phyloP scores from a whole-genome alignment of 1,140 invertebrate genomes.

The Venturia canescens region DNA sequence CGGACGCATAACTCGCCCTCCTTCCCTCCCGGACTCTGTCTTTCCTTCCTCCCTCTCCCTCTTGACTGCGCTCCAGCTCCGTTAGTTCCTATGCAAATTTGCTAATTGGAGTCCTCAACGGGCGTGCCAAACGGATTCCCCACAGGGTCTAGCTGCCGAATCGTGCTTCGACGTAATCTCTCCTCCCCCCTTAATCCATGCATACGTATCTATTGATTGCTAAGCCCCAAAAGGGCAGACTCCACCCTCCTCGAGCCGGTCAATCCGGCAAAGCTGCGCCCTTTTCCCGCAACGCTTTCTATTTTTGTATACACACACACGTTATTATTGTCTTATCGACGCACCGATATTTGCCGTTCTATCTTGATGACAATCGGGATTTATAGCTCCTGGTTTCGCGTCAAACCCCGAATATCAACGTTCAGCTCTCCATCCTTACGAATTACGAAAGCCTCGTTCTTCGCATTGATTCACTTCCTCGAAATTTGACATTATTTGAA shows the following conservation, averaged over 20 bases:
- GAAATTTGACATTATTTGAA: too few relatives aligned
- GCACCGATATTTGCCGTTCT: too few relatives aligned
- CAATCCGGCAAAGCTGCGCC: too few relatives aligned
- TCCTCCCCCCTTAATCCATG: neutral
- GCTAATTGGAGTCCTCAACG: conserved; percentile 52
- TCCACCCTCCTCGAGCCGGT: neutral
- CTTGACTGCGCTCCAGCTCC: neutral
- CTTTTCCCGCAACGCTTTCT: too few relatives aligned
- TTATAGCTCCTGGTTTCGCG: too few relatives aligned
- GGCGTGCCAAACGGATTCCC: conserved; percentile 39
- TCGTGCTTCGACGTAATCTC: conserved; percentile 19
- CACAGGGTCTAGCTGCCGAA: conserved; percentile 45
- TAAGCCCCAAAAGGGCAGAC: neutral
- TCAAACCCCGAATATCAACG: too few relatives aligned
- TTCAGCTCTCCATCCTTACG: too few relatives aligned
- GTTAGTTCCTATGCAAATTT: conserved; percentile 49
- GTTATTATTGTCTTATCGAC: too few relatives aligned
- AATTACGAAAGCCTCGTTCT: too few relatives aligned
- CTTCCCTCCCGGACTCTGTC: neutral
- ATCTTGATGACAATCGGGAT: too few relatives aligned
- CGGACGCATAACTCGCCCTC: neutral
- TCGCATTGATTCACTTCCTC: too few relatives aligned
- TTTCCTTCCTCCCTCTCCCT: neutral
- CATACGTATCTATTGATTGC: neutral
- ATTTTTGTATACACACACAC: too few relatives aligned